Evolutionary conservation across 2,797 vertebrate species (phyloP).

Genomic region (Propithecus perrieri): DNA sequence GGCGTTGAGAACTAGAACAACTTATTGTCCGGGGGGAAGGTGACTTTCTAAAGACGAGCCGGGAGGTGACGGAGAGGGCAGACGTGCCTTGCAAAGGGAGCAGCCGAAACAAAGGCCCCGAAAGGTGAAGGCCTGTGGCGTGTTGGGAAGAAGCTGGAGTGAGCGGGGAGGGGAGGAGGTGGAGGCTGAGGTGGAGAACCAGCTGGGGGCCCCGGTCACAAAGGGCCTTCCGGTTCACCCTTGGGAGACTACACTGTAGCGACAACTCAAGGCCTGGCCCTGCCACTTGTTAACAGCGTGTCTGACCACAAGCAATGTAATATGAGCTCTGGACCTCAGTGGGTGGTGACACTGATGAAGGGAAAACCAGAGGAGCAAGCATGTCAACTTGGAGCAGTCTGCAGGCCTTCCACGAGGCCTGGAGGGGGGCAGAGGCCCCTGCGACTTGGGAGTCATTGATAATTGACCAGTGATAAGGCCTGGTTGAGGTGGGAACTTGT

Average conservation of each 20-base stretch:
- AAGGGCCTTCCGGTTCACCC: not conserved
- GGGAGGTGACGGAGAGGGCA: not conserved
- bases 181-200: not conserved
- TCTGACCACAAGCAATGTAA: not conserved
- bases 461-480: not conserved
- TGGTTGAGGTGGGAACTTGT: not conserved
- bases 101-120: not conserved
- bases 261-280: not conserved
- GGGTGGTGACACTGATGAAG: not conserved
- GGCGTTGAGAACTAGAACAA: not conserved
- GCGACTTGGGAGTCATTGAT: not conserved
- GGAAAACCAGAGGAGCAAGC: fast-evolving
- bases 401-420: not conserved
- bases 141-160: not conserved
- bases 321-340: not conserved
- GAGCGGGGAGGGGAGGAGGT: not conserved
- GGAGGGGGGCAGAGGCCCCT: not conserved
- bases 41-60: not conserved
- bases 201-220: fast-evolving
- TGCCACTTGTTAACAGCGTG: not conserved
- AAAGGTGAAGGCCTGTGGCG: not conserved
- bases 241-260: not conserved
- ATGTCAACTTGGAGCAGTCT: not conserved
- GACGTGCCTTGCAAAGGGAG: not conserved
- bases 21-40: not conserved